Percentiles rank a stretch among this genome's conserved stretches.
Conservation (phyloP, 2,797 vertebrate genomes). For the Petrocephalus sullivani region DNA sequence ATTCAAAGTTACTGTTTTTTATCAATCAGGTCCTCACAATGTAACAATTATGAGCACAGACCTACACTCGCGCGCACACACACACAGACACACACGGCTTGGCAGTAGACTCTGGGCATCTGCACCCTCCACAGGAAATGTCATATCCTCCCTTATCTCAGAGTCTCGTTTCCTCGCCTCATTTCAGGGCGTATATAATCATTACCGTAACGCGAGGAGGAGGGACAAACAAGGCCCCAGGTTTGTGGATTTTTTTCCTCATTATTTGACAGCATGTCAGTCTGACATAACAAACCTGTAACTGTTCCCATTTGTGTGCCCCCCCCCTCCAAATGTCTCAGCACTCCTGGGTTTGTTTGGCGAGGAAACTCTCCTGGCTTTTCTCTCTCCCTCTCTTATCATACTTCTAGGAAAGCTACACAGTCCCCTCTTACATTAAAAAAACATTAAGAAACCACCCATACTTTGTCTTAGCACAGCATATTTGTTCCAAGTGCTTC, state of each 20-base stretch:
- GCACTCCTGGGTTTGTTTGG: constrained; percentile 44
- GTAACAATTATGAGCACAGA: neutral
- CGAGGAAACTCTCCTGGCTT: constrained; percentile 35
- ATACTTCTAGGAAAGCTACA: neutral
- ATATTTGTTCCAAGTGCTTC: neutral
- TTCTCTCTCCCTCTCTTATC: neutral
- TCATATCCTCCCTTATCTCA: too few relatives aligned
- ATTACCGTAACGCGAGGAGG: constrained; percentile 1
- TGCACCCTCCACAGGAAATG: neutral
- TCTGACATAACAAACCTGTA: constrained; percentile 4
- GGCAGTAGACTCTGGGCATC: neutral
- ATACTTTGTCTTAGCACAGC: neutral
- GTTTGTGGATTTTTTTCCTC: neutral
- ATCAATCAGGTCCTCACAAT: neutral
- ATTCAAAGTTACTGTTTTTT: neutral
- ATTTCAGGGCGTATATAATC: neutral
- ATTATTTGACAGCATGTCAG: constrained; percentile 10
- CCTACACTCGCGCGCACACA: too few relatives aligned
- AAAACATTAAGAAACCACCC: neutral
- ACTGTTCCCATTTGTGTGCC: neutral
- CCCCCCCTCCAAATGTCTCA: constrained; percentile 35
- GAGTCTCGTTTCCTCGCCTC: neutral
- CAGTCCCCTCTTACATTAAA: neutral
- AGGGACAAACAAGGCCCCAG: neutral
- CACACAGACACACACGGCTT: too few relatives aligned